Percentiles rank a stretch among this genome's conserved stretches.
These are phyloP conservation scores for Cottoperca gobio DNA, from an alignment of 2,797 vertebrate species.

Conservation along the genomic window DNA sequence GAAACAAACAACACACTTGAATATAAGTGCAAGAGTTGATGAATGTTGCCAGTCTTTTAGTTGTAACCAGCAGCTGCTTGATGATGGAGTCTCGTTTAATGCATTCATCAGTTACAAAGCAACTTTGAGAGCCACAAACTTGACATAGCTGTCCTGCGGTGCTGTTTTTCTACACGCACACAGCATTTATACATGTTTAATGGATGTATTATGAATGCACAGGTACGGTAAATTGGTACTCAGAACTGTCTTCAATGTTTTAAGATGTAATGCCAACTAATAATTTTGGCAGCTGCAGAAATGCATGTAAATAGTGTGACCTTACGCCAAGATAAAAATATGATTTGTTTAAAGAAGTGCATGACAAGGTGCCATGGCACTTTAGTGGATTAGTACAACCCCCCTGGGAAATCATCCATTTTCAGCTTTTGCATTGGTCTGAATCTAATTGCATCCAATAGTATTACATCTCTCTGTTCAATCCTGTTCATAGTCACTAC, in stretches of 20 bases:
- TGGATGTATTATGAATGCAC: slow-evolving; percentile 53
- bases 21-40: slow-evolving; percentile 47
- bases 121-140: slow-evolving; percentile 38
- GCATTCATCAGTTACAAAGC: slow-evolving; percentile 52
- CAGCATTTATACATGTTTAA: slow-evolving; percentile 48
- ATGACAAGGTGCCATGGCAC: slow-evolving; percentile 77
- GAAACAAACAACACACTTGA: slow-evolving; percentile 10
- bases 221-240: slow-evolving; percentile 47
- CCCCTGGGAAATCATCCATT: slow-evolving; percentile 80
- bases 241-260: slow-evolving; percentile 43
- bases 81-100: slow-evolving; percentile 45
- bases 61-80: slow-evolving; percentile 57
- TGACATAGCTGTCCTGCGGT: slow-evolving; percentile 39
- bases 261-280: slow-evolving; percentile 55
- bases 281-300: slow-evolving; percentile 59
- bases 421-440: slow-evolving; percentile 76
- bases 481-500: slow-evolving; percentile 50
- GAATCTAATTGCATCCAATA: slow-evolving; percentile 71
- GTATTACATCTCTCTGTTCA: slow-evolving; percentile 68
- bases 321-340: slow-evolving; percentile 75
- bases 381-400: slow-evolving; percentile 78
- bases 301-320: slow-evolving; percentile 72
- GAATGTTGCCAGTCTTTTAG: slow-evolving; percentile 52
- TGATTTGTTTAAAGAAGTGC: slow-evolving; percentile 79
- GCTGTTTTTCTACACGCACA: slow-evolving; percentile 32